These are phyloP conservation scores for Drosophila melanocephala DNA, from an alignment of 2,888 invertebrate genomes.

Conservation along the genomic window DNA sequence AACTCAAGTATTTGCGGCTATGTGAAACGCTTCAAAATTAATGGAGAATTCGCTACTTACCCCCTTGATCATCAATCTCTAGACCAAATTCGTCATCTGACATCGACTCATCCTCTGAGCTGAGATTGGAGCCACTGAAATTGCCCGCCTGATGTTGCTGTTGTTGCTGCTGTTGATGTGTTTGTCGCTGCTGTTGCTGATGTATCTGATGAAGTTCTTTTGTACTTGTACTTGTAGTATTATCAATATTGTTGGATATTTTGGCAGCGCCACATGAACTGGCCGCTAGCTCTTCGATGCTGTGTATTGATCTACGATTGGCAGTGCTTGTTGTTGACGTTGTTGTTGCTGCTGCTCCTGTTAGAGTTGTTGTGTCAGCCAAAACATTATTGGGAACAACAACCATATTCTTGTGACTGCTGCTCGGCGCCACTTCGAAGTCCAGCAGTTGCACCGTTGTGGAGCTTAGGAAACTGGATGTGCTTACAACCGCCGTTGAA, in stretches of 20 bases:
- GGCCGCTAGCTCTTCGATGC: conserved; percentile 74
- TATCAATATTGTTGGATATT: conserved; percentile 31
- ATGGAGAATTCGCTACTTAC: conserved; percentile 66
- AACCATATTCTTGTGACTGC: conserved; percentile 36
- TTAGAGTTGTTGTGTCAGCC: conserved; percentile 45
- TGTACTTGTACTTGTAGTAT: conserved; percentile 43
- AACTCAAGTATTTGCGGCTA: not conserved
- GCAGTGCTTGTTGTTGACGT: conserved; percentile 43
- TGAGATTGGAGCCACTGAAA: conserved; percentile 70
- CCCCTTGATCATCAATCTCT: conserved; percentile 80
- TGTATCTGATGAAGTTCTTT: conserved; percentile 48
- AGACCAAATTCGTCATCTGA: conserved; percentile 82
- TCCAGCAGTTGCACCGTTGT: conserved; percentile 63
- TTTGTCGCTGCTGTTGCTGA: conserved; percentile 46
- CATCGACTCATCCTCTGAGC: conserved; percentile 80
- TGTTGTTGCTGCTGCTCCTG: conserved; percentile 36
- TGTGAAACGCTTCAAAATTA: conserved; percentile 10
- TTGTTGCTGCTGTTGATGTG: conserved; percentile 46
- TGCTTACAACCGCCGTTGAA: conserved; percentile 31
- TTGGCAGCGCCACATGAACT: conserved; percentile 63
- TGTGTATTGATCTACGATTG: conserved; percentile 67
- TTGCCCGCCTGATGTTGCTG: conserved; percentile 52
- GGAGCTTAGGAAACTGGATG: conserved; percentile 61
- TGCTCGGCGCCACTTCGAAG: conserved; percentile 56
- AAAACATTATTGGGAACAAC: conserved; percentile 27